Evolutionary conservation across 2,888 invertebrate genomes (phyloP).

Genomic region (Watsonalla binaria): DNA sequence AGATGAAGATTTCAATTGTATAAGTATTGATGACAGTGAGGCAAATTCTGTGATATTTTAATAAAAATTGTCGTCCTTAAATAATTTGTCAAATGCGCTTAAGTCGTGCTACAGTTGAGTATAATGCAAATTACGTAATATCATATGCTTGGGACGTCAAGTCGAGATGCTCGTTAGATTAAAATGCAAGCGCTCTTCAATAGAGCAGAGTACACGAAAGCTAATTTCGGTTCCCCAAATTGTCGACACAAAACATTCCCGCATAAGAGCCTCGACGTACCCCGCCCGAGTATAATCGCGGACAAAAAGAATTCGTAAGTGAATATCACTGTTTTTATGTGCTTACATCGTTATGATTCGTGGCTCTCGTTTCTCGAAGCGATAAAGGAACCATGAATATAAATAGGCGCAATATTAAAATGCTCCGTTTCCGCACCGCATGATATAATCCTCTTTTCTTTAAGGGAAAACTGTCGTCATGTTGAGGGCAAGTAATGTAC

Average conservation of each 20-base stretch:
- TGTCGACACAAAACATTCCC: conserved; percentile 24
- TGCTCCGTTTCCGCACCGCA: conserved; percentile 53
- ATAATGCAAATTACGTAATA: neutral
- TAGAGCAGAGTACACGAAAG: conserved; percentile 15
- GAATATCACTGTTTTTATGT: conserved; percentile 61
- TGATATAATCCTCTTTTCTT: conserved; percentile 72
- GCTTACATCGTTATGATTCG: conserved; percentile 59
- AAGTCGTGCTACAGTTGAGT: neutral
- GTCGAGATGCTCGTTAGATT: conserved; percentile 19
- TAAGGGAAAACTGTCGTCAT: conserved; percentile 62
- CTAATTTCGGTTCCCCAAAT: conserved; percentile 25
- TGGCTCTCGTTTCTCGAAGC: conserved; percentile 44
- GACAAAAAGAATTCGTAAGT: conserved; percentile 56
- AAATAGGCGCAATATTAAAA: conserved; percentile 74
- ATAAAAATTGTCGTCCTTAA: no score
- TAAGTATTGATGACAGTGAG: no score
- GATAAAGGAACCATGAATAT: conserved; percentile 68
- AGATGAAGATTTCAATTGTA: no score
- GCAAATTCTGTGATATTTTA: no score
- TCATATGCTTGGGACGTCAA: conserved; percentile 6
- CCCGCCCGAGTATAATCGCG: conserved; percentile 24
- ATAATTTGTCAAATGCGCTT: neutral
- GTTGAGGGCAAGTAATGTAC: conserved; percentile 66
- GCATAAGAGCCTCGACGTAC: conserved; percentile 6
- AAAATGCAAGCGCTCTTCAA: conserved; percentile 18